Evolutionary conservation across 2,113 vertebrate genomes (phyloP).

Genomic region (Psilopsiagon aymara): DNA sequence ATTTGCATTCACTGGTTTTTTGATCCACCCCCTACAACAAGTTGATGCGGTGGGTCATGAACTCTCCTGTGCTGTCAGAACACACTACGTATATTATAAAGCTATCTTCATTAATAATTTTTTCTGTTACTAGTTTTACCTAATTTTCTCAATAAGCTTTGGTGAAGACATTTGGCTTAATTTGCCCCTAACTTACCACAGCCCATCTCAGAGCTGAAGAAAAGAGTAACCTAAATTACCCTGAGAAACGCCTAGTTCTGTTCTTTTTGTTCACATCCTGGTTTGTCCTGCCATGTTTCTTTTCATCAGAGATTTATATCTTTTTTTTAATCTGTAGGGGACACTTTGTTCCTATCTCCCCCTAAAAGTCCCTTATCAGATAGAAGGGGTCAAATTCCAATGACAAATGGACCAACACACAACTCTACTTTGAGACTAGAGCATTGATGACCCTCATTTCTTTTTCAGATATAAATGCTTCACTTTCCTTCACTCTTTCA

Average conservation of each 20-base stretch:
- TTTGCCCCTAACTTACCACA: not conserved
- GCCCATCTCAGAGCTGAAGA: not conserved
- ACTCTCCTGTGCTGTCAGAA: not conserved
- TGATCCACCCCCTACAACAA: not conserved
- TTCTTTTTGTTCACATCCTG: not conserved
- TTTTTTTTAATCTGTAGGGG: not conserved
- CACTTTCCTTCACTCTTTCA: slow-evolving; percentile 20
- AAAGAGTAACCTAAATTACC: not conserved
- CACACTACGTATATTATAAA: not conserved
- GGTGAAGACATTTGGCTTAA: not conserved
- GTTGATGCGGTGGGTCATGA: not conserved
- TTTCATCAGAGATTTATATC: not conserved
- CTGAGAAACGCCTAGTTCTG: not conserved
- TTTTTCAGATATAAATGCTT: slow-evolving; percentile 10
- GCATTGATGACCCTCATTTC: not conserved
- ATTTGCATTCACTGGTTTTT: not conserved
- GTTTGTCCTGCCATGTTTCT: not conserved
- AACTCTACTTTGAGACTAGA: not conserved
- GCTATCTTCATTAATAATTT: not conserved
- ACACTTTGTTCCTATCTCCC: not conserved
- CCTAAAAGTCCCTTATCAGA: not conserved
- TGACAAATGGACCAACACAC: not conserved
- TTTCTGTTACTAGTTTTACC: not conserved
- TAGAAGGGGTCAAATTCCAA: not conserved
- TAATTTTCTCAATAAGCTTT: not conserved